Conservation (phyloP, 2,888 invertebrate species). For the Scaptomyza cyrtandrae region DNA sequence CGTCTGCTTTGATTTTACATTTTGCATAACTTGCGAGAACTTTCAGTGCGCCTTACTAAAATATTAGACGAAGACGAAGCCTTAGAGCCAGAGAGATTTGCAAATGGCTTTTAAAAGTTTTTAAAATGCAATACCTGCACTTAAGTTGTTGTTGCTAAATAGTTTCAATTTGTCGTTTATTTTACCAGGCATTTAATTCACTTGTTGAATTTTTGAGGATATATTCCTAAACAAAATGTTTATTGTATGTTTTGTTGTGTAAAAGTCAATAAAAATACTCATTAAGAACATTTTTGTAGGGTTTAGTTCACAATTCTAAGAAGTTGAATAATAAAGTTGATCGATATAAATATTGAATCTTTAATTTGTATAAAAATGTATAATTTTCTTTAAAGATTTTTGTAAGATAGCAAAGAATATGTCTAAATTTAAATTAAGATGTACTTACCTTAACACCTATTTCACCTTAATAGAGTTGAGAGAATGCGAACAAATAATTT, state of each 20-base stretch:
- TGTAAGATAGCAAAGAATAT: too few species aligned
- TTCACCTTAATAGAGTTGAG: conserved; percentile 51
- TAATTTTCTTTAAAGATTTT: too few species aligned
- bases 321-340: too few species aligned
- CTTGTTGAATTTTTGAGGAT: not conserved
- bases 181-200: not conserved
- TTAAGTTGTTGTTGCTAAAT: not conserved
- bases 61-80: not conserved
- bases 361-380: too few species aligned
- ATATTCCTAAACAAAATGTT: too few species aligned
- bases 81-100: not conserved
- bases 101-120: not conserved
- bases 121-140: not conserved
- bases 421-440: too few species aligned
- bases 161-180: not conserved
- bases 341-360: too few species aligned
- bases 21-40: conserved; percentile 1
- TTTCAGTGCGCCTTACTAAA: not conserved
- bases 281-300: too few species aligned
- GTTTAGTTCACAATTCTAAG: too few species aligned
- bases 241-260: too few species aligned
- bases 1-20: conserved; percentile 6
- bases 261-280: too few species aligned
- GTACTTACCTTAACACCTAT: conserved; percentile 7
- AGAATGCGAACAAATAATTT: conserved; percentile 48